Base-by-base conservation (phyloP, 2,113 vertebrate genomes). In the Gambusia affinis region DNA sequence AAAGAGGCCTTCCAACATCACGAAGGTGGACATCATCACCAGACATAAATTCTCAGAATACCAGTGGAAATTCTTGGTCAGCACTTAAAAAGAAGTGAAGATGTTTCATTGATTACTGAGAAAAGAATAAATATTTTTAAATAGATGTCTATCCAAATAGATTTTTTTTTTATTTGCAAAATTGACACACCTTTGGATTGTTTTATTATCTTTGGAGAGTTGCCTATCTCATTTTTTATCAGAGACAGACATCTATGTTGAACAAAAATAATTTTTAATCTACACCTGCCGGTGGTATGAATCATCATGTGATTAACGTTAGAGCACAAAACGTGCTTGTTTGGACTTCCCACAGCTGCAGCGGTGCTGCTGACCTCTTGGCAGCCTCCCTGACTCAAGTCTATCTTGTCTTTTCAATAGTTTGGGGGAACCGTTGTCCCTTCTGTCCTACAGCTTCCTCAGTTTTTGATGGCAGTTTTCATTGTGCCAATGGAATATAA, bases 321-420 rank as follows among this genome's bases (percentile, higher is more conserved):
- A 3, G 22, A 57, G 22, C 51, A 57, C 51, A n/a, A 57, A n/a
- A 57, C 8, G 0, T n/a, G 0, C 51, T 57, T 57, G 51, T 10
- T 57, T 8, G 22, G 8, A 57, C n/a, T 57, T 57, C 51, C 24
- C 51, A 11, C 51, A n/a, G 51, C 24, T 10, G 8, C 22, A n/a
- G 22, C 5, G 1, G 4, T 54, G 51, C 19, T 22, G 51, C 8
- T 57, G 51, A 57, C 51, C 51, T 57, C 51, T 54, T 57, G 51
- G 51, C 51, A n/a, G 51, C 51, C 19, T 24, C 22, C 51, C 51
- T n/a, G 51, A 57, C 24, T 57, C 2, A 2, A 57, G 51, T 57
- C 51, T 57, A 57, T 57, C 51, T 57, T 57, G 51, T 57, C 51
- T 57, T 57, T 57, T 57, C 51, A 57, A 57, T n/a, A n/a, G 51